Evolutionary conservation across 2,113 vertebrate species (phyloP).

Genomic region (Gila orcuttii): DNA sequence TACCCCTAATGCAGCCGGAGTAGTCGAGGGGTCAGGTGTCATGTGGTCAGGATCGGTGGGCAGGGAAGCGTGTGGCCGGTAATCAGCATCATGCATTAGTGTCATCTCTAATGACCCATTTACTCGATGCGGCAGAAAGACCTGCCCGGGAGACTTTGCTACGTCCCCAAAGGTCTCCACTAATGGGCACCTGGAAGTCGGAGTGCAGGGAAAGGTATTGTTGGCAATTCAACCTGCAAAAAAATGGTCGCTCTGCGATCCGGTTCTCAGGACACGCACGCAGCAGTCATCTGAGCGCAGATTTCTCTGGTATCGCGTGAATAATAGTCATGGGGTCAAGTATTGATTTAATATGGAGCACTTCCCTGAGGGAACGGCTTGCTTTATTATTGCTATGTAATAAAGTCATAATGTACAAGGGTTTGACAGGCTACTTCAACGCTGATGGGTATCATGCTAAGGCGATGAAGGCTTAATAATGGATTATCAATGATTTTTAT

Average conservation of each 20-base stretch:
- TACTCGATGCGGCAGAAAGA: slow-evolving; percentile 77
- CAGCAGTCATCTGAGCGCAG: not conserved
- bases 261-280: not conserved
- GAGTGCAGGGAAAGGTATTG: slow-evolving; percentile 49
- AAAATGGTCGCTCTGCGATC: not conserved
- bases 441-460: slow-evolving; percentile 53
- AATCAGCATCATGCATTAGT: slow-evolving; percentile 82
- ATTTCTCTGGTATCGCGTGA: slow-evolving; percentile 37
- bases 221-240: slow-evolving; percentile 37
- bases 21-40: slow-evolving; percentile 65
- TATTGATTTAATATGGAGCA: slow-evolving; percentile 73
- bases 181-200: slow-evolving; percentile 69
- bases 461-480: slow-evolving; percentile 73
- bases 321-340: slow-evolving; percentile 69
- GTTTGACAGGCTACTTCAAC: slow-evolving; percentile 62
- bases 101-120: slow-evolving; percentile 79
- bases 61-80: slow-evolving; percentile 66
- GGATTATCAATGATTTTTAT: slow-evolving; percentile 66
- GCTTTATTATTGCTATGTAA: slow-evolving; percentile 72
- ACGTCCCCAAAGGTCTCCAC: slow-evolving; percentile 70
- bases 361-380: slow-evolving; percentile 69
- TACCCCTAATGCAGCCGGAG: slow-evolving; percentile 74
- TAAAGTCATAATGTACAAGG: slow-evolving; percentile 72
- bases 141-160: slow-evolving; percentile 75
- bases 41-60: slow-evolving; percentile 70